These are phyloP conservation scores for Phyllopteryx taeniolatus DNA, from an alignment of 2,113 vertebrate species.

Conservation along the genomic window DNA sequence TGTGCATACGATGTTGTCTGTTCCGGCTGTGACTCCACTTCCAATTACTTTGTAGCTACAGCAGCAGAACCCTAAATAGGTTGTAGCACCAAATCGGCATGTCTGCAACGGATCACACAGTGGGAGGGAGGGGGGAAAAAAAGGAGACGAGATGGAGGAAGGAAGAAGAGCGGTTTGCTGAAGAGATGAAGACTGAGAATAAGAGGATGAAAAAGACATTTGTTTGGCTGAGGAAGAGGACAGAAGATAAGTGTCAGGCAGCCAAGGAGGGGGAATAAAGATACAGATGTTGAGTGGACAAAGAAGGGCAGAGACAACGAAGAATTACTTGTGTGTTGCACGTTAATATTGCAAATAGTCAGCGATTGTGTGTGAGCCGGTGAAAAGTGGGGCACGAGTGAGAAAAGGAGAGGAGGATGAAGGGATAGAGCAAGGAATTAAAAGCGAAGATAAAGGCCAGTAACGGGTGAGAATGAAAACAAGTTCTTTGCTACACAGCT, in stretches of 20 bases:
- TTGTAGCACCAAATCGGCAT: constrained; percentile 80
- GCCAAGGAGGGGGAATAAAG: not conserved
- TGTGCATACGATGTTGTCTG: constrained; percentile 62
- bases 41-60: constrained; percentile 80
- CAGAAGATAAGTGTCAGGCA: not conserved
- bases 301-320: not conserved
- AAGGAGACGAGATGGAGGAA: constrained; percentile 8
- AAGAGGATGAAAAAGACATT: constrained; percentile 12
- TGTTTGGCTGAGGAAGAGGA: not conserved
- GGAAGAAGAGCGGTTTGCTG: not conserved
- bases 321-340: not conserved
- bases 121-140: constrained; percentile 33
- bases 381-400: constrained; percentile 28
- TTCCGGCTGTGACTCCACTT: constrained; percentile 72
- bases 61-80: constrained; percentile 83
- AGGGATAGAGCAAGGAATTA: constrained; percentile 17
- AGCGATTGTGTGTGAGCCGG: not conserved
- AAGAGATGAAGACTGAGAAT: constrained; percentile 11
- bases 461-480: constrained; percentile 59
- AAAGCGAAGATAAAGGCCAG: constrained; percentile 34
- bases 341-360: constrained; percentile 10
- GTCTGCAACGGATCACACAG: constrained; percentile 69
- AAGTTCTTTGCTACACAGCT: constrained; percentile 45
- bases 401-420: constrained; percentile 16
- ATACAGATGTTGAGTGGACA: not conserved